phyloP scores from a whole-genome alignment of 1,140 invertebrate genomes.

The Eupeodes corollae region DNA sequence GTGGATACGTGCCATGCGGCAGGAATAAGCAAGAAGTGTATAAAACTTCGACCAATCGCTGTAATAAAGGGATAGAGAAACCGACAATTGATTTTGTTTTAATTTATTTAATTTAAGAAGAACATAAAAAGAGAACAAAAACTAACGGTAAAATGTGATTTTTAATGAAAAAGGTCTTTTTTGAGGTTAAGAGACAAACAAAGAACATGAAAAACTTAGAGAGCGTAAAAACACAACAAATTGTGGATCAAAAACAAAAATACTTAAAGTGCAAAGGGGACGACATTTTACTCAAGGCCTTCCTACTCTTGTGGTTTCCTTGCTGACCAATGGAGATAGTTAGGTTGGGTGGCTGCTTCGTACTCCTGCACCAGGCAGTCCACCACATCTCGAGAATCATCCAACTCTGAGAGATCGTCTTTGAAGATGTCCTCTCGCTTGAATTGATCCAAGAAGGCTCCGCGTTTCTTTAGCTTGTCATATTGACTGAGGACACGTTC shows the following conservation, averaged over 20 bases:
- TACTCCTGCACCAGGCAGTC: slow-evolving; percentile 93
- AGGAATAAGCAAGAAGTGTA: slow-evolving; percentile 94
- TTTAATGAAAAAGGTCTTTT: too few species aligned
- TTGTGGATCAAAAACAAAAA: too few species aligned
- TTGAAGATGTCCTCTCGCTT: slow-evolving; percentile 87
- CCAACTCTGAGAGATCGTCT: slow-evolving; percentile 84
- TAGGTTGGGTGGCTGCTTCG: slow-evolving; percentile 77
- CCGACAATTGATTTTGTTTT: not conserved
- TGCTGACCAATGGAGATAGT: slow-evolving; percentile 61
- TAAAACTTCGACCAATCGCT: slow-evolving; percentile 95
- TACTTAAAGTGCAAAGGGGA: too few species aligned
- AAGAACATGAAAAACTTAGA: too few species aligned
- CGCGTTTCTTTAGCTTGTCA: slow-evolving; percentile 88
- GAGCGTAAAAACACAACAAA: too few species aligned
- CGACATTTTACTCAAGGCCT: too few species aligned
- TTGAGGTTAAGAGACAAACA: too few species aligned
- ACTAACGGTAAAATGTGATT: too few species aligned
- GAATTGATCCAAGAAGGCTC: slow-evolving; percentile 95
- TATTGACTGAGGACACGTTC: slow-evolving; percentile 76
- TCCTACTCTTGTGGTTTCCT: slow-evolving; percentile 6
- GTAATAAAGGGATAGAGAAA: slow-evolving; percentile 88
- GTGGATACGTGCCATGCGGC: slow-evolving; percentile 96
- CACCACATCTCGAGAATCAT: slow-evolving; percentile 78
- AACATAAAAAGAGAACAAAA: too few species aligned
- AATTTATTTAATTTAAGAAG: too few species aligned